phyloP scores from a whole-genome alignment of 2,888 invertebrate genomes.

The Drosophila maculinotata region DNA sequence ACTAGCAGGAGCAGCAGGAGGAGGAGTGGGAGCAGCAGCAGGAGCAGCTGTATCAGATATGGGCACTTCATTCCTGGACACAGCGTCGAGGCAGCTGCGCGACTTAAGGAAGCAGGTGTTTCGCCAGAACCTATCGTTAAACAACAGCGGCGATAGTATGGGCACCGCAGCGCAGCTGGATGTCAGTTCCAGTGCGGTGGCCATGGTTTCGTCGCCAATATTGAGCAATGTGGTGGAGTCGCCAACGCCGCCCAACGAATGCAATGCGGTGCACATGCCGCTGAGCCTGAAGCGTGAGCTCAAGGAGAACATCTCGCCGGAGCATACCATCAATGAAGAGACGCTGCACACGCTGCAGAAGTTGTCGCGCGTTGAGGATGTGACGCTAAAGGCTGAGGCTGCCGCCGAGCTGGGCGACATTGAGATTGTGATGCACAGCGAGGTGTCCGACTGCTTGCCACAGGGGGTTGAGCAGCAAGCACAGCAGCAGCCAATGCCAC shows the following conservation, averaged over 20 bases:
- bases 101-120: slow-evolving; percentile 84
- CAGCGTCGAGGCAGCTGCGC: slow-evolving; percentile 82
- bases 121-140: slow-evolving; percentile 83
- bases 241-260: slow-evolving; percentile 51
- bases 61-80: slow-evolving; percentile 78
- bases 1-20: slow-evolving; percentile 29
- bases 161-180: slow-evolving; percentile 33
- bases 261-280: slow-evolving; percentile 86
- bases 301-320: slow-evolving; percentile 88
- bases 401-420: slow-evolving; percentile 65
- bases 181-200: slow-evolving; percentile 19
- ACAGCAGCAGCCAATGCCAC: slow-evolving; percentile 31
- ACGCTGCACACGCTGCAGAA: slow-evolving; percentile 79
- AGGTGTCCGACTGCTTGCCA: slow-evolving; percentile 59
- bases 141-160: slow-evolving; percentile 66
- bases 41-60: slow-evolving; percentile 17
- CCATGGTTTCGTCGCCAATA: slow-evolving; percentile 32
- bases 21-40: background rate
- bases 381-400: slow-evolving; percentile 49
- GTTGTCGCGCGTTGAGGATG: slow-evolving; percentile 62
- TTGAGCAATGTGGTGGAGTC: slow-evolving; percentile 42
- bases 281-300: slow-evolving; percentile 87
- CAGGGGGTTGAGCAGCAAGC: slow-evolving; percentile 41
- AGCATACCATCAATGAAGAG: slow-evolving; percentile 86
- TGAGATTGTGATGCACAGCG: slow-evolving; percentile 71